Evolutionary conservation across 2,888 invertebrate genomes (phyloP).

Genomic region (Sussaba pulchella): DNA sequence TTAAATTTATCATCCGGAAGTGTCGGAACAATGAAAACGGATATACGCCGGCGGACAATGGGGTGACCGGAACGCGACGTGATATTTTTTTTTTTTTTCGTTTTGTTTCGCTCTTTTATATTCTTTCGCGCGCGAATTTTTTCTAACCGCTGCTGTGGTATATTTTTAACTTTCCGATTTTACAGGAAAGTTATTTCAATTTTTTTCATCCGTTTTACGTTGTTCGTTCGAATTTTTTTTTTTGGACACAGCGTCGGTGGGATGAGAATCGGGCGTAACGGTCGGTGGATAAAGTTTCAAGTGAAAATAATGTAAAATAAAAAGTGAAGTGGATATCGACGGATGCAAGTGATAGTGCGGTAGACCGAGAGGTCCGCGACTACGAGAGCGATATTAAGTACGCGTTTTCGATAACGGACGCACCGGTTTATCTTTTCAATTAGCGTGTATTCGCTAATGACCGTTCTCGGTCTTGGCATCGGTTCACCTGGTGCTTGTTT

Average conservation of each 20-base stretch:
- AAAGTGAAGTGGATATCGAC: constrained; percentile 1
- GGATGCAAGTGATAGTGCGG: constrained; percentile 9
- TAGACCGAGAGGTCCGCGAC: not conserved
- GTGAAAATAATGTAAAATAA: too few species aligned
- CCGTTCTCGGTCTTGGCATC: constrained; percentile 36
- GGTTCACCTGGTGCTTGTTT: constrained; percentile 26
- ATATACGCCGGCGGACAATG: constrained; percentile 63
- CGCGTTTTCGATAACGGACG: constrained; percentile 70
- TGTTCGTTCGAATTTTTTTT: constrained; percentile 18
- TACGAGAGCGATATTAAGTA: constrained; percentile 48
- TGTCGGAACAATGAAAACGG: constrained; percentile 66
- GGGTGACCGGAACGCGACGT: constrained; percentile 63
- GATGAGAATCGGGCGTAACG: constrained; percentile 44
- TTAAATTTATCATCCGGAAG: constrained; percentile 67
- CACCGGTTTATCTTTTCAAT: constrained; percentile 75
- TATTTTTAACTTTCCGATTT: too few species aligned
- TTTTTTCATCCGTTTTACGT: too few species aligned
- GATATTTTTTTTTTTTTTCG: constrained; percentile 27
- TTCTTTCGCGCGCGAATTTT: constrained; percentile 7
- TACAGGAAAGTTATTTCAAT: too few species aligned
- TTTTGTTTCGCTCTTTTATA: not conserved
- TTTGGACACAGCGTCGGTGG: constrained; percentile 40
- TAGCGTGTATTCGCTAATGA: constrained; percentile 74
- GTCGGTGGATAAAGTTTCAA: not conserved
- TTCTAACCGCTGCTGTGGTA: too few species aligned